Percentiles rank a stretch among this genome's conserved stretches.
Evolutionary conservation across 2,797 vertebrate species (phyloP).

Genomic region (Cyclopterus lumpus): DNA sequence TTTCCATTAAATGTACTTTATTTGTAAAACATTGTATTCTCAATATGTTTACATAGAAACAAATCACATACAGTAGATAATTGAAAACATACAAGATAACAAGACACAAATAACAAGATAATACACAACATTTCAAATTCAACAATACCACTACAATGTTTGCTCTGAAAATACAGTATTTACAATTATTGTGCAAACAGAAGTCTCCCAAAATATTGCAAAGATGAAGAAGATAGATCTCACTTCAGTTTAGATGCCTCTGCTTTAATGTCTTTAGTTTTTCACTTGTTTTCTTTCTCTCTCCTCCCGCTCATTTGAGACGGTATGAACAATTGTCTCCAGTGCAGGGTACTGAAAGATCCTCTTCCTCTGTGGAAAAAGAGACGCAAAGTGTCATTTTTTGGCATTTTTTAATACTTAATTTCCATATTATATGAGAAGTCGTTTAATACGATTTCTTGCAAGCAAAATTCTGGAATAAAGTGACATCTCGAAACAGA

Average conservation of each 20-base stretch:
- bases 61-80: conserved; percentile 11
- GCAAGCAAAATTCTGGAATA: not conserved
- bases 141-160: conserved; percentile 64
- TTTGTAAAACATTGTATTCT: conserved; percentile 46
- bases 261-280: conserved; percentile 25
- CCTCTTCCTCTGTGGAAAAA: conserved; percentile 75
- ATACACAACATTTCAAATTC: conserved; percentile 24
- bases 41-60: conserved; percentile 15
- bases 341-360: conserved; percentile 80
- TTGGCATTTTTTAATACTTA: not conserved
- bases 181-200: conserved; percentile 60
- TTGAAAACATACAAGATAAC: conserved; percentile 54
- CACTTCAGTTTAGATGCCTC: conserved; percentile 10
- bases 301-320: conserved; percentile 73
- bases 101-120: conserved; percentile 19
- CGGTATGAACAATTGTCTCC: conserved; percentile 81
- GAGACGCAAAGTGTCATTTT: not conserved
- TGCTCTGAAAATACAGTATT: conserved; percentile 56
- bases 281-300: conserved; percentile 58
- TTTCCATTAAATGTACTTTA: conserved; percentile 53
- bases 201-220: conserved; percentile 7
- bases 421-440: not conserved
- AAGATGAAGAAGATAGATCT: conserved; percentile 27
- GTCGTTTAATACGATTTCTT: conserved; percentile 7
- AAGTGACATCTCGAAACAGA: conserved; percentile 7